Evolutionary conservation across 2,797 vertebrate genomes (phyloP), one percentile per base, ranked within the genome.

Genomic region (Lagocephalus sceleratus): DNA sequence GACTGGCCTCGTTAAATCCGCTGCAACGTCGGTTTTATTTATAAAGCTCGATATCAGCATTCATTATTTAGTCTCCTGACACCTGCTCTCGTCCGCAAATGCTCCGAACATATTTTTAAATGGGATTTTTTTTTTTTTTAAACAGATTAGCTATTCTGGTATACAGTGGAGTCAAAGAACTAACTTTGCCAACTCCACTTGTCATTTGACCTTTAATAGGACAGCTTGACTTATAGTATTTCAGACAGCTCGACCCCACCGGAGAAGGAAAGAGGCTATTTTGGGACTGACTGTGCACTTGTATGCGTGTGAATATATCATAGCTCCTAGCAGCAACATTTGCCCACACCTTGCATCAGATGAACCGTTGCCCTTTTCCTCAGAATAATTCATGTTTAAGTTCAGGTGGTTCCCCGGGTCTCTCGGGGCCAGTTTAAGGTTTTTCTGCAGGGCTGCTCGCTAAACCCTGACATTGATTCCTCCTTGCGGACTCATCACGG

Each of bases 131-230:
- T 12, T 35, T 3, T 35, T 35, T 35, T 35, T 35, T 12, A 12
- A 35, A 35, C 32, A 35, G 32, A 35, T 12, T 14, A 3, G 14
- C n/a, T 19, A n/a, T 42, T n/a, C 8, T 8, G 4, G 6, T 19
- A 7, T 42, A 19, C 40, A 42, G 40, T 14, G 40, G 40, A 2
- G 16, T 42, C 17, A n/a, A 42, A 60, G 8, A 43, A 47, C 35
- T 15, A 67, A 40, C 49, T 48, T 66, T 47, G 17, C 49, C 20
- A 52, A 39, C 26, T 29, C 49, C 23, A 21, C 54, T 57, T 67
- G 51, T 69, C 65, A 57, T 43, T 54, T 71, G 76, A 79, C 79
- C 75, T 82, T 85, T 82, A 61, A 57, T 69, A 62, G 59, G 60
- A 63, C 20, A 23, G 54, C 40, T 61, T 62, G 64, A 57, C 68